A percentile compares a stretch with the other conserved stretches of the same genome.
phyloP scores from a whole-genome alignment of 2,113 vertebrate genomes.

The Gymnobelideus leadbeateri region DNA sequence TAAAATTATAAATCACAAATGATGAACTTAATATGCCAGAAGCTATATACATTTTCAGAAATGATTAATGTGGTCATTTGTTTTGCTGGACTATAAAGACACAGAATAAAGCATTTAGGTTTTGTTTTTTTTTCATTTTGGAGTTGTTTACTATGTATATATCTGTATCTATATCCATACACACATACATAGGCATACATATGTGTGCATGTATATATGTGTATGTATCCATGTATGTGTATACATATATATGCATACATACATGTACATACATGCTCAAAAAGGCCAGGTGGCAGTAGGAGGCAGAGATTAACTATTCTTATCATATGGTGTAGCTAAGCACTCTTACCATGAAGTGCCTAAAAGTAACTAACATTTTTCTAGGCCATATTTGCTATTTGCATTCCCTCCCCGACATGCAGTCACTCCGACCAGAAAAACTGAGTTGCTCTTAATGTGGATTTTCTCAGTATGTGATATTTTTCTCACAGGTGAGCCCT shows the following conservation, averaged over 20 bases:
- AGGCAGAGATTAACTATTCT: not conserved
- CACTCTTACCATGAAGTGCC: not conserved
- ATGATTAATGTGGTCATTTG: not conserved
- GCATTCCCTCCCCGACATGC: too few relatives aligned
- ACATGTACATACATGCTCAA: too few relatives aligned
- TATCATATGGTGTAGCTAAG: not conserved
- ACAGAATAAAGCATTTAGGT: not conserved
- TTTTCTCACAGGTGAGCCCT: constrained; percentile 88
- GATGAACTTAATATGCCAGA: not conserved
- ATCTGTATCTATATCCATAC: not conserved
- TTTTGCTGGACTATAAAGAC: not conserved
- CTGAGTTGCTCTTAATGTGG: not conserved
- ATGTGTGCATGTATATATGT: too few relatives aligned
- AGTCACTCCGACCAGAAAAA: not conserved
- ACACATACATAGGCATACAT: not conserved
- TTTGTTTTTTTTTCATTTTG: not conserved
- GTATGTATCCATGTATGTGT: too few relatives aligned
- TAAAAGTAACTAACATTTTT: not conserved
- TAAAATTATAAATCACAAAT: too few relatives aligned
- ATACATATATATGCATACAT: too few relatives aligned
- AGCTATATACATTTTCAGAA: not conserved
- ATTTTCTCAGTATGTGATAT: not conserved
- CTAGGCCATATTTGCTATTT: not conserved
- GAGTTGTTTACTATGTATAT: not conserved
- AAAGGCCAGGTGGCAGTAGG: too few relatives aligned